Evolutionary conservation across 2,797 vertebrate genomes (phyloP), one percentile per base, ranked within the genome.

Genomic region (Naso thynnoides): DNA sequence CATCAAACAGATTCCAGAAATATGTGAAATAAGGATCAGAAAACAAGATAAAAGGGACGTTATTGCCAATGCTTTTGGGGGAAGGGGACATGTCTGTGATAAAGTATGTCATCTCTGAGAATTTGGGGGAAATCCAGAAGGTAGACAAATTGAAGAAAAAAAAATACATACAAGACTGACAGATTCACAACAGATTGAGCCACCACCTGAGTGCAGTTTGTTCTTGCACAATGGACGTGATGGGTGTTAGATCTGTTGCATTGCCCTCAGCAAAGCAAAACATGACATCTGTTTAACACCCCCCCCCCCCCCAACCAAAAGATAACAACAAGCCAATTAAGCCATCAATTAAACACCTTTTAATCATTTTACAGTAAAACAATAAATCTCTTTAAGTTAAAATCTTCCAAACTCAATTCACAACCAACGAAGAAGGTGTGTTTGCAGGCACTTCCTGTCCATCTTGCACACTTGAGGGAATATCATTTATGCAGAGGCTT

Each of bases 1-100:
- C 50, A 84, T 88, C 86, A 87, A 82, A 91, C 36, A 8, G 70
- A 85, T 84, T 78, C 56, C 62, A 85, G 79, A 86, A 90, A 90
- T 77, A 89, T 66, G 66, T 54, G 82, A 79, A 89, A 89, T 64
- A 63, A 78, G 86, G 76, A 88, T 66, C 82, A 79, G 42, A 83
- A 76, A 59, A 49, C 58, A 47, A 62, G 59, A 84, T 81, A 60
- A 89, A 81, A 84, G 59, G 31, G 50, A 73, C 55, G 66, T 65
- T 84, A 59, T 54, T 74, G 68, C 31, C 76, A 68, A 39, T 61
- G 77, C 64, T 24, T 31, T 41, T 73, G 82, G n/a, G 59, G 55
- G 59, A 74, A 64, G 36, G 23, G 42, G 36, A 73, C 67, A 38
- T 3, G 45, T 49, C 53, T 54, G 58, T 63, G 64, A 63, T 69